Evolutionary conservation across 1,140 invertebrate species (phyloP).

Genomic region (Acromyrmex echinatior): DNA sequence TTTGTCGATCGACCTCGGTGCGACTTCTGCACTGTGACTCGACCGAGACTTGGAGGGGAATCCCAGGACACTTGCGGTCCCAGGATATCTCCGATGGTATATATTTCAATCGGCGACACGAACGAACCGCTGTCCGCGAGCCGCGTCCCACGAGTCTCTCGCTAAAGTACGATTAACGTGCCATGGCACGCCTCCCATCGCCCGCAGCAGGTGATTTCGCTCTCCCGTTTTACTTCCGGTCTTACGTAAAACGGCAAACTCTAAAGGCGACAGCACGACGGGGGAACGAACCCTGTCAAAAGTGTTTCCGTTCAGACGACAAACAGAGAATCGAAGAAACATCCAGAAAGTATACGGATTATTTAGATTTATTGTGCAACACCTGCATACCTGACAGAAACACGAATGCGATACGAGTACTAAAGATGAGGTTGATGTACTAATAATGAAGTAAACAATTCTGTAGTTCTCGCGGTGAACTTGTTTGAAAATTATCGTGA

Average conservation of each 20-base stretch:
- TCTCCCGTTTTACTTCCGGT: not conserved
- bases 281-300: not conserved
- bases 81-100: not conserved
- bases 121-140: conserved; percentile 30
- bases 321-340: not conserved
- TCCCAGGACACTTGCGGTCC: not conserved
- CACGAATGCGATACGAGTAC: too few relatives aligned
- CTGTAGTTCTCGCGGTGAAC: not conserved
- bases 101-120: conserved; percentile 41
- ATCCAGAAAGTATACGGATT: not conserved
- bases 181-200: conserved; percentile 29
- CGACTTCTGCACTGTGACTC: not conserved
- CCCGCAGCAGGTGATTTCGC: not conserved
- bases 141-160: conserved; percentile 37
- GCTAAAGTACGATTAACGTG: conserved; percentile 56
- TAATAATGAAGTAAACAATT: not conserved
- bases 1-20: conserved; percentile 34
- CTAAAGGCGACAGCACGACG: not conserved
- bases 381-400: not conserved
- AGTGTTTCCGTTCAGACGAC: not conserved
- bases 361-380: conserved; percentile 9
- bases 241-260: not conserved
- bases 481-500: not conserved
- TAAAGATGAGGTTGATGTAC: not conserved
- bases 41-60: not conserved